Evolutionary conservation across 92 coral and sea anemone species (phyloP).

Genomic region (Chrysogorgia sp.): DNA sequence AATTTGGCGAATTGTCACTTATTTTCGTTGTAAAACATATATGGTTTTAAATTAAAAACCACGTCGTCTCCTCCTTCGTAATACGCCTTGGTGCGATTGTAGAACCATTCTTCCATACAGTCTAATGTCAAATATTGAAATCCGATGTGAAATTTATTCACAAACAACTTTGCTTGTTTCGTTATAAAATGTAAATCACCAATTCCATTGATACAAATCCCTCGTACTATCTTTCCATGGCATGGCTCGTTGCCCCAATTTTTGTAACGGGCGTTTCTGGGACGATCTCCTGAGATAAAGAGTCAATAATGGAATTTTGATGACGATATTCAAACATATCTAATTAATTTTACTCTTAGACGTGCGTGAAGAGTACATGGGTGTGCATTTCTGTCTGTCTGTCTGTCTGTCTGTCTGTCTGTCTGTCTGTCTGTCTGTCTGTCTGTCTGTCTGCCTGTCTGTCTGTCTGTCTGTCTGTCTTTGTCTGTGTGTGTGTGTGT

Average conservation of each 20-base stretch:
- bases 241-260: background rate
- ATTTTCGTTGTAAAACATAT: background rate
- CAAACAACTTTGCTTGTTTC: background rate
- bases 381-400: too few species aligned
- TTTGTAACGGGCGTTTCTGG: background rate
- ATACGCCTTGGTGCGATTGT: conserved; percentile 12
- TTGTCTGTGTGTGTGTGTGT: too few species aligned
- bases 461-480: too few species aligned
- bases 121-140: conserved; percentile 34
- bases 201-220: conserved; percentile 31
- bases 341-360: too few species aligned
- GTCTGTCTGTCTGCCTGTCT: too few species aligned
- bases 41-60: background rate
- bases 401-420: too few species aligned
- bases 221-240: conserved; percentile 9
- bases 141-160: conserved; percentile 29
- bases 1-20: too few species aligned
- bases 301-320: too few species aligned
- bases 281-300: background rate
- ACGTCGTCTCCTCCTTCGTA: background rate
- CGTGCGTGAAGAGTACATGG: too few species aligned
- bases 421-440: too few species aligned
- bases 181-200: conserved; percentile 7
- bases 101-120: conserved; percentile 37
- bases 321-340: too few species aligned